Evolutionary conservation across 2,888 invertebrate genomes (phyloP), one percentile per base, ranked within the genome.

Genomic region (Amblyjoppa fuscipennis): DNA sequence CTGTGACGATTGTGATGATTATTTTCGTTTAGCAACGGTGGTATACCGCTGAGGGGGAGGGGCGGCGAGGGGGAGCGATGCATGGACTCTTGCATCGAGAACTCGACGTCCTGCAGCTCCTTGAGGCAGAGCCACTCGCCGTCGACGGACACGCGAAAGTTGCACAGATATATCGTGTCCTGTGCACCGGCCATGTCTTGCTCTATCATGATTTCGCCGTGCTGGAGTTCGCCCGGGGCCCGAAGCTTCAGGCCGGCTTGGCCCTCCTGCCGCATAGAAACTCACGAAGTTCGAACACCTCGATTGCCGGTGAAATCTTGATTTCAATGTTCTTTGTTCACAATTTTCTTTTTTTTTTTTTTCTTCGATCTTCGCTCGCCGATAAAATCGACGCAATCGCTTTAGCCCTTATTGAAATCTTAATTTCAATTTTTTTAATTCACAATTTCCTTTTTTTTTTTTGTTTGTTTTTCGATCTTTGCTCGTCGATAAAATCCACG

Each of bases 101-200:
- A 95, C 92, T 98, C 98, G 93, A 98, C 97, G 94, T 99, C 99
- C 91, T 98, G 98, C 84, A 99, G 95, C 94, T 99, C 99, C 94
- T 98, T 98, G 81, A 99, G 95, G 93, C 99, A 99, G 83, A 99
- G 95, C 99, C 99, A 99, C 94, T 99, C 99, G 84, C 99, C 99
- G 92, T 99, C 99, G 64, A 99, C 99, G 75, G 98, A 98, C 6
- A 99, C 99, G 82, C 99, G 97, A 94, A 99, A 99, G 94, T 99
- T 99, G 95, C 99, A 99, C 94, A 99, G 95, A 95, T 99, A 99
- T 92, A 99, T 98, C 81, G 99, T 99, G 94, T 99, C 99, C 95
- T 98, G 98, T 69, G 98, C 98, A 90, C 98, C 98, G 90, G 97
- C 97, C 96, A 97, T 97, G 91, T 97, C 97, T 92, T 95, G 95